Base-by-base conservation (phyloP, 1,140 invertebrate species). In the Temnothorax nylanderi region DNA sequence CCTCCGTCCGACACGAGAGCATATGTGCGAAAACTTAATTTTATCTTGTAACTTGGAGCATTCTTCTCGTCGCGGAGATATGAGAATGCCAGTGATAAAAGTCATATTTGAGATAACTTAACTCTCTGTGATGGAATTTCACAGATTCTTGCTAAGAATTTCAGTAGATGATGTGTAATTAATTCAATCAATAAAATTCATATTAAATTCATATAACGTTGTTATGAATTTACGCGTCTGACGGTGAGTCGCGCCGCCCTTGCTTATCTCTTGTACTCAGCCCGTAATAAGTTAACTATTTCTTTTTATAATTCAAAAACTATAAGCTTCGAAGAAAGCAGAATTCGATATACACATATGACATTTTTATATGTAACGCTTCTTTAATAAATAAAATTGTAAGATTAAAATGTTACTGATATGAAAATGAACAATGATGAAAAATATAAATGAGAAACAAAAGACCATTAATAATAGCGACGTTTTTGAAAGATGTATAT, bases 11-110 rank as follows among this genome's bases (percentile, higher is more conserved):
- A 62, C 54, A 4, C 11, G 37, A 26, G 26, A 26, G 18, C 26
- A 41, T 58, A 69, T 8, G 7, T 54, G 41, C 13, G 54, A 49
- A 47, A 51, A 71, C 41, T 60, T 74, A 74, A 49, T 44, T 82
- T 74, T 11, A 34, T 60, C 49, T 21, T 11, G 34, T 32, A 51
- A 58, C 11, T 82, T 44, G 11, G 5, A 54, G 51, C 41, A 74
- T 47, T 82, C n/a, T 32, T 82, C 56, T 44, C 5, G 16, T 71
- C 3, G n/a, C 34, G 18, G 11, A 47, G 10, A 58, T 32, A 56
- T 47, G 18, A 72, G 18, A 58, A n/a, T 37, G 21, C 51, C 26
- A 16, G 11, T 37, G 18, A 37, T 65, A 18, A 77, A 32, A 32
- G 37, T 64, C 21, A n/a, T 11, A 6, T 32, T 10, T 26, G 18